Percentiles rank a stretch among this genome's conserved stretches.
phyloP scores from a whole-genome alignment of 1,140 invertebrate species.

The Drosophila rhopaloa region DNA sequence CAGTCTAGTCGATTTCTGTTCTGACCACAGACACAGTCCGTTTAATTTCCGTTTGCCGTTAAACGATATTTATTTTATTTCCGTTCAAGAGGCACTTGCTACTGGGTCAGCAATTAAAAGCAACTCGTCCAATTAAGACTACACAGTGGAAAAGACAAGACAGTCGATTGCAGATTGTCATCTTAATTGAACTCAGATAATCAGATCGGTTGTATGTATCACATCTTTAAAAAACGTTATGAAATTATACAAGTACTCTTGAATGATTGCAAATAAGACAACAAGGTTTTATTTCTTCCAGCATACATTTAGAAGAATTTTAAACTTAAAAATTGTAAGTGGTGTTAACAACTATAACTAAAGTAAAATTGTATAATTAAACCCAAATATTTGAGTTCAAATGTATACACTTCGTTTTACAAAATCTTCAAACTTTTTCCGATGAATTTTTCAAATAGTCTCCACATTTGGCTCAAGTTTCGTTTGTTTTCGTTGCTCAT shows the following conservation, averaged over 20 bases:
- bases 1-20: constrained; percentile 5
- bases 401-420: no score
- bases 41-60: constrained; percentile 28
- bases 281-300: no score
- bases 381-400: no score
- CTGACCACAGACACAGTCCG: constrained; percentile 14
- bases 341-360: no score
- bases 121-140: constrained; percentile 1
- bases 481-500: constrained; percentile 43
- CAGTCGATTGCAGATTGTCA: not conserved
- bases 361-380: no score
- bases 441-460: not conserved
- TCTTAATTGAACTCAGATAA: not conserved
- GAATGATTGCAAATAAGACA: no score
- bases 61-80: constrained; percentile 31
- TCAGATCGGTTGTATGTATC: not conserved
- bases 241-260: no score
- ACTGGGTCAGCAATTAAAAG: constrained; percentile 29
- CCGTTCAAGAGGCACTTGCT: constrained; percentile 38
- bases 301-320: no score
- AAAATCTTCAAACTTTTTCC: not conserved
- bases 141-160: not conserved
- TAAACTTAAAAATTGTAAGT: no score
- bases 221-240: not conserved
- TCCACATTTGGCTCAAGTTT: constrained; percentile 6